Evolutionary conservation across 2,113 vertebrate genomes (phyloP).

Genomic region (Astatoreochromis straeleni): DNA sequence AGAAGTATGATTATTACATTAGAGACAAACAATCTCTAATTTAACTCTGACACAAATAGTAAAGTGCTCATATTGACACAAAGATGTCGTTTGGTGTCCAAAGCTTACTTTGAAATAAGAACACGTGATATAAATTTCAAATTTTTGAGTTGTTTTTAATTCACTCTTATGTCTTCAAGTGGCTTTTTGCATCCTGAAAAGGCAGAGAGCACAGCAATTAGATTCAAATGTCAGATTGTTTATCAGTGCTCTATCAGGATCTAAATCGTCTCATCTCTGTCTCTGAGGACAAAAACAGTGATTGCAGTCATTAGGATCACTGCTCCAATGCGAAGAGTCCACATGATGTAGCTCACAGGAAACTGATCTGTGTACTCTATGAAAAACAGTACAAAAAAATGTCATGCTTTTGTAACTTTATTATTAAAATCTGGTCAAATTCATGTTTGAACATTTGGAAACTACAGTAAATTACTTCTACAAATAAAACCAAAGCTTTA

Average conservation of each 20-base stretch:
- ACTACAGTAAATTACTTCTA: not conserved
- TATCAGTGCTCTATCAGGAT: not conserved
- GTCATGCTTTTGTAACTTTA: not conserved
- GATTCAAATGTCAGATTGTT: not conserved
- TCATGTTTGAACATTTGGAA: not conserved
- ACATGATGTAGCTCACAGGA: not conserved
- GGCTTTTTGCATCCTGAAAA: not conserved
- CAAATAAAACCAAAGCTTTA: not conserved
- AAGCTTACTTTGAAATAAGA: not conserved
- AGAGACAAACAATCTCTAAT: not conserved
- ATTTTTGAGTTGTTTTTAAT: not conserved
- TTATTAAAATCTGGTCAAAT: not conserved
- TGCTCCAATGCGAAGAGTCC: not conserved
- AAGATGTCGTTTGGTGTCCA: not conserved
- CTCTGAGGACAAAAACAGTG: not conserved
- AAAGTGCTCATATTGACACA: not conserved
- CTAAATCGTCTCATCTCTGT: not conserved
- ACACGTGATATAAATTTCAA: not conserved
- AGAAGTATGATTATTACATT: not conserved
- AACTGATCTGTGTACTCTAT: not conserved
- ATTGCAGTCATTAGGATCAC: not conserved
- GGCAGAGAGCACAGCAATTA: not conserved
- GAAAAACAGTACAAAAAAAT: not conserved
- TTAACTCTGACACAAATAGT: not conserved
- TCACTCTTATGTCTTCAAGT: not conserved